Percentiles rank a stretch among this genome's conserved stretches.
Conservation (phyloP, 2,113 vertebrate genomes). For the Vireo altiloquus region DNA sequence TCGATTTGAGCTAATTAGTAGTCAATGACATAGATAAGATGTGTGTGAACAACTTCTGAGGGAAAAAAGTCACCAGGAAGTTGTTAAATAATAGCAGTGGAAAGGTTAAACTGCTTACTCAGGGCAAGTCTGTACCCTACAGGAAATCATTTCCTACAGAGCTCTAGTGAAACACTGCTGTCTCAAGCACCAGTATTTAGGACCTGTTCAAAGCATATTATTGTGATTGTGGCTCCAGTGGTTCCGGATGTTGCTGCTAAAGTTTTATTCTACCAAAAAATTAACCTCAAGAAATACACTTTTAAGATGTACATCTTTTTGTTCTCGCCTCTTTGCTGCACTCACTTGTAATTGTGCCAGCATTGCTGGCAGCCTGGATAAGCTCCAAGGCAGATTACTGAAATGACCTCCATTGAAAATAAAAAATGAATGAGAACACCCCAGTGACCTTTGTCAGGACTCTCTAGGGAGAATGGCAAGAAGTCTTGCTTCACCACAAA, state of each 20-base stretch:
- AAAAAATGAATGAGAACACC: not conserved
- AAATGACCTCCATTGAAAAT: not conserved
- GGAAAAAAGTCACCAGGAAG: not conserved
- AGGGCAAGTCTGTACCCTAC: not conserved
- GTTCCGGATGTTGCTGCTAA: not conserved
- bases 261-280: not conserved
- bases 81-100: not conserved
- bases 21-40: not conserved
- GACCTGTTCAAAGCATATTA: not conserved
- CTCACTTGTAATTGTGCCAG: not conserved
- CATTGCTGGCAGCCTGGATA: not conserved
- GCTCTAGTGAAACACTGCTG: not conserved
- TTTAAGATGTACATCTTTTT: not conserved
- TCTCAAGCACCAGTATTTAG: not conserved
- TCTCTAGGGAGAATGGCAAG: not conserved
- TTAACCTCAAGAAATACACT: not conserved
- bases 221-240: not conserved
- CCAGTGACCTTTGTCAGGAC: not conserved
- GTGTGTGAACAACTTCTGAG: not conserved
- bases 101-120: not conserved
- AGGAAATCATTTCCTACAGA: not conserved
- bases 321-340: not conserved
- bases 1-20: not conserved
- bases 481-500: not conserved
- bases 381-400: not conserved